Conservation (phyloP, 2,797 vertebrate species). For the Hydrocynus forskahlii region DNA sequence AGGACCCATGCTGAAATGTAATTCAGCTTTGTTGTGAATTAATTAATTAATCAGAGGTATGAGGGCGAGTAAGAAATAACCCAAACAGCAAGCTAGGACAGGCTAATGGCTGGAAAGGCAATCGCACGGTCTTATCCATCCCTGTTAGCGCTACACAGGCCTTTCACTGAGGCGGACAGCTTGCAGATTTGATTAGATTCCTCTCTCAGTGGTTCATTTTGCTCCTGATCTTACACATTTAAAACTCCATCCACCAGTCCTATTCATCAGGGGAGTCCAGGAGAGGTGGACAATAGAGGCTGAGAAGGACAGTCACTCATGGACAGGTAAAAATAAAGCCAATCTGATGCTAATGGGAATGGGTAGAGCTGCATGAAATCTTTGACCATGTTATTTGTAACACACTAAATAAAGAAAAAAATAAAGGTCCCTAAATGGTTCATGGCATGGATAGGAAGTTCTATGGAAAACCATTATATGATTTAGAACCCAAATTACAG, state of each 20-base stretch:
- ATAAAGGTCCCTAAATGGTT: not conserved
- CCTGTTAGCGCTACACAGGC: conserved; percentile 67
- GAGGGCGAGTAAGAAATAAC: conserved; percentile 63
- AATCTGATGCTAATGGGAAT: not conserved
- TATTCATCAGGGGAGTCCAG: conserved; percentile 47
- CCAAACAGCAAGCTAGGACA: conserved; percentile 66
- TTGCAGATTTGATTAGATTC: conserved; percentile 76
- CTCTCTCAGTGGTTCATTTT: conserved; percentile 79
- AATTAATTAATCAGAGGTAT: conserved; percentile 78
- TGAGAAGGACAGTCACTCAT: conserved; percentile 1
- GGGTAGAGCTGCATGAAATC: not conserved
- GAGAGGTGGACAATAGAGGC: conserved; percentile 48
- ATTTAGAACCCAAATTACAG: not conserved
- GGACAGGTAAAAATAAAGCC: not conserved
- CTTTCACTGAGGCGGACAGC: conserved; percentile 68
- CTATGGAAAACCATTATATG: not conserved
- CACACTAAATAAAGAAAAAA: not conserved
- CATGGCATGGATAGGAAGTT: not conserved
- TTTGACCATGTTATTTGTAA: not conserved
- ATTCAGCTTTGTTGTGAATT: conserved; percentile 76
- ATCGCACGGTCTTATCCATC: conserved; percentile 72
- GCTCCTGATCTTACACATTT: conserved; percentile 78
- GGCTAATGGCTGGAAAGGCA: conserved; percentile 77
- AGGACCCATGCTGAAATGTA: conserved; percentile 67
- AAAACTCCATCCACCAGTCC: conserved; percentile 72